Percentiles rank a stretch among this genome's conserved stretches.
Conservation (phyloP, 2,888 invertebrate species). For the Hydrotaea cyrtoneurina region DNA sequence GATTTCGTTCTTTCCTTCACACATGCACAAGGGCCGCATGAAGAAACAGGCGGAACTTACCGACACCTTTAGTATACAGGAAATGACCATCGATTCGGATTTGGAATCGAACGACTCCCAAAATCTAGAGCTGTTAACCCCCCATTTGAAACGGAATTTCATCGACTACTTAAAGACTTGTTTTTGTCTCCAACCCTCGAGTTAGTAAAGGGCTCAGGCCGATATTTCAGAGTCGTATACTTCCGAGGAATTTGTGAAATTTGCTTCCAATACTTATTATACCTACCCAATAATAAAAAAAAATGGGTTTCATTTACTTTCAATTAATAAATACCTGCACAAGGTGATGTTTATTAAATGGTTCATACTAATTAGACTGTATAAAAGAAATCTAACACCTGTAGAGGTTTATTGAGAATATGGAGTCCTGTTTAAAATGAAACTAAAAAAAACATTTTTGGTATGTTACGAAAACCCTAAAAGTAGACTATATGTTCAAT, state of each 20-base stretch:
- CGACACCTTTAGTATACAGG: slow-evolving; percentile 81
- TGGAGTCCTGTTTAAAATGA: no score
- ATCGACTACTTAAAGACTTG: slow-evolving; percentile 74
- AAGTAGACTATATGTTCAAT: no score
- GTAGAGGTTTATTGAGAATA: no score
- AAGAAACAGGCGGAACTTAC: slow-evolving; percentile 77
- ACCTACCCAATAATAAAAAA: slow-evolving; percentile 24
- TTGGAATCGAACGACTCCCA: slow-evolving; percentile 79
- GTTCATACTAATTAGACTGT: no score
- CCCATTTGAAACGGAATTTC: slow-evolving; percentile 76
- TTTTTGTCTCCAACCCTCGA: slow-evolving; percentile 73
- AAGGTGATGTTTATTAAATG: not conserved
- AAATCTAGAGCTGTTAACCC: slow-evolving; percentile 79
- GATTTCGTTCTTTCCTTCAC: slow-evolving; percentile 79
- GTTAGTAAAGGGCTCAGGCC: slow-evolving; percentile 70
- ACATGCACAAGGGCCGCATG: slow-evolving; percentile 72
- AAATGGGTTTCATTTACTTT: slow-evolving; percentile 28
- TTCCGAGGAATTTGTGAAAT: slow-evolving; percentile 45
- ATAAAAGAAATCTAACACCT: no score
- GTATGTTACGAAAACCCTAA: no score
- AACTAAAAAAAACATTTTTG: no score
- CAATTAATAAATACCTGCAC: not conserved
- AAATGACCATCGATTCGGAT: slow-evolving; percentile 81
- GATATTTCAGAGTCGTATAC: slow-evolving; percentile 1
- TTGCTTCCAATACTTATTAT: slow-evolving; percentile 50